Evolutionary conservation across 2,113 vertebrate species (phyloP).

Genomic region (Echinops telfairi): DNA sequence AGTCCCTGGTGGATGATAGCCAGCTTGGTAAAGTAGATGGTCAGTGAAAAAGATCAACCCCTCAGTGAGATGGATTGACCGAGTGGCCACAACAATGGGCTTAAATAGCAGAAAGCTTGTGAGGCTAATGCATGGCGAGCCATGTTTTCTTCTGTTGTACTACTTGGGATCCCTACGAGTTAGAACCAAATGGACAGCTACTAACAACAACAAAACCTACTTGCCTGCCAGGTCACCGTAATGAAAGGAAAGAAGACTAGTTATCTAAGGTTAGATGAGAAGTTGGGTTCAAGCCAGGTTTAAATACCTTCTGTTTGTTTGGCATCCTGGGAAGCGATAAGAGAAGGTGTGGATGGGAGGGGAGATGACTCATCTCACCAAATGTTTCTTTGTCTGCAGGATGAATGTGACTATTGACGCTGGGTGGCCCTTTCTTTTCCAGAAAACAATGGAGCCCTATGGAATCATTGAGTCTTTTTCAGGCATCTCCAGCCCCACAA

Average conservation of each 20-base stretch:
- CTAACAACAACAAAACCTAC: background rate
- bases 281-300: background rate
- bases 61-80: too few relatives aligned
- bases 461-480: conserved; percentile 40
- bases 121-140: too few relatives aligned
- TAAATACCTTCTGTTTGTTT: conserved; percentile 50
- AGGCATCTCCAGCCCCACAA: conserved; percentile 35
- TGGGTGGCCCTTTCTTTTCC: background rate
- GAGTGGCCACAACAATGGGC: too few relatives aligned
- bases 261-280: conserved; percentile 44
- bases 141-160: too few relatives aligned
- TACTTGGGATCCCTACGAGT: too few relatives aligned
- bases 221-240: background rate
- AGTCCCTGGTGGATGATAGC: too few relatives aligned
- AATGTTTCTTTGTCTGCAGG: conserved; percentile 57
- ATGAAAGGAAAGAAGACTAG: conserved; percentile 25
- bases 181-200: too few relatives aligned
- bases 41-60: too few relatives aligned
- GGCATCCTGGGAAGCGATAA: conserved; percentile 64
- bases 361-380: conserved; percentile 9
- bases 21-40: too few relatives aligned
- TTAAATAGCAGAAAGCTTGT: too few relatives aligned
- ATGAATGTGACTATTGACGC: conserved; percentile 61
- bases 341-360: background rate
- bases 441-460: conserved; percentile 55